These are phyloP conservation scores for Stenotaenia linearis DNA, from an alignment of 2,888 invertebrate species.

Conservation along the genomic window DNA sequence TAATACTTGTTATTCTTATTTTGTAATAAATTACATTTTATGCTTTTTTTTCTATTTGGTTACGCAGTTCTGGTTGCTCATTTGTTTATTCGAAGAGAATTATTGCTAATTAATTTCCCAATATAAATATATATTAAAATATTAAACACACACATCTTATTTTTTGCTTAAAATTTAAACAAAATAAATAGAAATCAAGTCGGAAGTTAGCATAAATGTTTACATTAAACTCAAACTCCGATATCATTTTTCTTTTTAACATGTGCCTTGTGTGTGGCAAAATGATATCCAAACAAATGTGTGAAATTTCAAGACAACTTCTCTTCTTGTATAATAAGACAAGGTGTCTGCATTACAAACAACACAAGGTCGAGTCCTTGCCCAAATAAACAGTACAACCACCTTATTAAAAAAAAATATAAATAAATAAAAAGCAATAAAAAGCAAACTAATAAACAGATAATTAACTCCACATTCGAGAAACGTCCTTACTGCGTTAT, in stretches of 20 bases:
- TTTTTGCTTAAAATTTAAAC: not conserved
- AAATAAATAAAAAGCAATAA: not conserved
- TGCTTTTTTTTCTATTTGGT: no score
- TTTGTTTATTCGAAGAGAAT: no score
- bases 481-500: no score
- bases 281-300: constrained; percentile 22
- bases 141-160: no score
- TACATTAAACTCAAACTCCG: not conserved
- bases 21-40: no score
- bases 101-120: no score
- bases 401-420: not conserved
- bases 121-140: no score
- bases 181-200: not conserved
- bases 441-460: not conserved
- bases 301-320: constrained; percentile 7
- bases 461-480: not conserved
- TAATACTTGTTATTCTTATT: no score
- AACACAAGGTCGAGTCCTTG: constrained; percentile 21
- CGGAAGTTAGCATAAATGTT: constrained; percentile 1
- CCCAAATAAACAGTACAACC: constrained; percentile 24
- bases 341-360: constrained; percentile 12
- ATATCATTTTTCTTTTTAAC: constrained; percentile 13
- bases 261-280: constrained; percentile 11
- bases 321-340: constrained; percentile 26
- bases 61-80: no score